A percentile compares a stretch with the other conserved stretches of the same genome.
Evolutionary conservation across 2,797 vertebrate species (phyloP).

Genomic region (Poecilia velifera): DNA sequence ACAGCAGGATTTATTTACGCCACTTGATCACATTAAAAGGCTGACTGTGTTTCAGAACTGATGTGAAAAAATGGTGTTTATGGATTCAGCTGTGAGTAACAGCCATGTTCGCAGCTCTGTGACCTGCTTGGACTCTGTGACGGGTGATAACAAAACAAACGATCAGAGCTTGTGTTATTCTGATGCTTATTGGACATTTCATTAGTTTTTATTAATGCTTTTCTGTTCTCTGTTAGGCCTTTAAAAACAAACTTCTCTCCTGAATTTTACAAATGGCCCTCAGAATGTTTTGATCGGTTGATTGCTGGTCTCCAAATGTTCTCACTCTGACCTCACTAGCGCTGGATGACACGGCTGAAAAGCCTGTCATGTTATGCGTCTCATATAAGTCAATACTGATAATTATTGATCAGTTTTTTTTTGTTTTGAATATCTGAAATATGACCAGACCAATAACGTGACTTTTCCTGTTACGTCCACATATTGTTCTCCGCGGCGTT

Average conservation of each 20-base stretch:
- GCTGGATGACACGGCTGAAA: too few relatives aligned
- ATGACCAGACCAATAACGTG: too few relatives aligned
- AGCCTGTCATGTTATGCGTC: too few relatives aligned
- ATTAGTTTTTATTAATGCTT: neutral
- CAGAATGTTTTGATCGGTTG: neutral
- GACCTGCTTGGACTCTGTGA: neutral
- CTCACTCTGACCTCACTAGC: neutral
- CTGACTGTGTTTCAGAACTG: neutral
- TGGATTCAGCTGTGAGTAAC: neutral
- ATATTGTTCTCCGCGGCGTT: too few relatives aligned
- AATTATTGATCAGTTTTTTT: too few relatives aligned
- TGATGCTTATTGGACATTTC: neutral
- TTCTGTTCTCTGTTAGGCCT: neutral
- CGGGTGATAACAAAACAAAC: conserved; percentile 1
- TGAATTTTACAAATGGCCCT: neutral
- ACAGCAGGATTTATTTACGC: neutral
- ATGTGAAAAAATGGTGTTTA: neutral
- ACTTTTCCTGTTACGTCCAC: too few relatives aligned
- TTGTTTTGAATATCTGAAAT: too few relatives aligned
- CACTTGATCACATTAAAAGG: neutral
- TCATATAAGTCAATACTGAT: too few relatives aligned
- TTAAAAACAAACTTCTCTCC: neutral
- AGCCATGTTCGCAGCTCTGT: neutral
- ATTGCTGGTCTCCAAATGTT: neutral
- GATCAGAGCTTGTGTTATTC: neutral